phyloP scores from a whole-genome alignment of 1,140 invertebrate genomes.

The Probaryconus sp. region DNA sequence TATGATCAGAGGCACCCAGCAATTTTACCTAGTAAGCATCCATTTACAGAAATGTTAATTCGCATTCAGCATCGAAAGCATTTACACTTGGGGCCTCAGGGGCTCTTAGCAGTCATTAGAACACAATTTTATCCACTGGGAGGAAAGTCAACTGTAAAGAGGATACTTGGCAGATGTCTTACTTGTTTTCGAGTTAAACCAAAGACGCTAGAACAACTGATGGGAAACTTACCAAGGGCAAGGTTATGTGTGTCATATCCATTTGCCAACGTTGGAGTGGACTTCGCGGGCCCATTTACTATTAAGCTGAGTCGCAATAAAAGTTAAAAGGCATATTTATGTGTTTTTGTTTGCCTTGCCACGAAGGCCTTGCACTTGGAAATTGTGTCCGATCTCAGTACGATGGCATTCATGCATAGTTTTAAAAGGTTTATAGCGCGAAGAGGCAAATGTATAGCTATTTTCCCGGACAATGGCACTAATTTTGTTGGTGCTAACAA shows the following conservation, averaged over 20 bases:
- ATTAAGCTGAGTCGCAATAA: slow-evolving; percentile 64
- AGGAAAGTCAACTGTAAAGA: slow-evolving; percentile 35
- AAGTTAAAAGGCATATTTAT: slow-evolving; percentile 51
- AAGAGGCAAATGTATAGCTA: slow-evolving; percentile 25
- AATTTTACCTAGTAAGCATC: slow-evolving; percentile 58
- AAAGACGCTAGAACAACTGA: slow-evolving; percentile 43
- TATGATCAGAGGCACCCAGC: slow-evolving; percentile 72
- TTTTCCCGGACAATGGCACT: slow-evolving; percentile 57
- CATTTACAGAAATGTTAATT: slow-evolving; percentile 55
- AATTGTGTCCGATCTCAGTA: slow-evolving; percentile 59
- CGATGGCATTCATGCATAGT: slow-evolving; percentile 58
- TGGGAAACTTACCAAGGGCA: slow-evolving; percentile 67
- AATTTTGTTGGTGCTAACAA: slow-evolving; percentile 56
- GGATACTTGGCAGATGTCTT: slow-evolving; percentile 54
- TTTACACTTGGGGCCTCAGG: slow-evolving; percentile 55
- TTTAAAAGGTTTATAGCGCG: slow-evolving; percentile 63
- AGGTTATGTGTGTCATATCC: slow-evolving; percentile 44
- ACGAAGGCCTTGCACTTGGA: slow-evolving; percentile 67
- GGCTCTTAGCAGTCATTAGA: slow-evolving; percentile 43
- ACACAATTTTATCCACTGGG: slow-evolving; percentile 61
- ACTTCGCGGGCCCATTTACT: slow-evolving; percentile 54
- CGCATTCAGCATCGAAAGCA: slow-evolving; percentile 38
- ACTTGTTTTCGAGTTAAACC: slow-evolving; percentile 31
- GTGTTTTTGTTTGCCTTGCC: slow-evolving; percentile 34
- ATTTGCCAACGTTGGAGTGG: slow-evolving; percentile 9